Evolutionary conservation across 2,797 vertebrate genomes (phyloP).

Genomic region (Siniperca scherzeri): DNA sequence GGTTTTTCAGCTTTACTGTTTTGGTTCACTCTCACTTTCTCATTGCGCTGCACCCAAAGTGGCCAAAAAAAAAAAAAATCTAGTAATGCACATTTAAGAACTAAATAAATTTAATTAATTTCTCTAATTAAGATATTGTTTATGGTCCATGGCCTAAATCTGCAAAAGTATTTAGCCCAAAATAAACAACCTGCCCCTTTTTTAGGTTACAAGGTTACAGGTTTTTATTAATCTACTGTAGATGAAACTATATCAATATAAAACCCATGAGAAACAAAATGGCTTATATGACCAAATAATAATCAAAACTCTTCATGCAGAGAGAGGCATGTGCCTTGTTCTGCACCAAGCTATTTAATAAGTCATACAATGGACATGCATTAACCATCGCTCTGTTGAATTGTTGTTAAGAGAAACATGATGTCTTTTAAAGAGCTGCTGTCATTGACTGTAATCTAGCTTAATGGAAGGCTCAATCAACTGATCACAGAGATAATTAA

Average conservation of each 20-base stretch:
- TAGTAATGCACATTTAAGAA: too few species aligned
- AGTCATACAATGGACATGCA: not conserved
- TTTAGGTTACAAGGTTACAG: not conserved
- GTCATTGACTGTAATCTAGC: not conserved
- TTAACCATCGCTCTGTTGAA: not conserved
- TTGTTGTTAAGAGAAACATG: not conserved
- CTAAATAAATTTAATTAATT: too few species aligned
- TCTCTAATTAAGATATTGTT: not conserved
- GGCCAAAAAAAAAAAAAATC: not conserved
- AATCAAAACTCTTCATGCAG: not conserved
- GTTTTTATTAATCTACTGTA: not conserved
- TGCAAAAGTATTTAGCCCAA: too few species aligned
- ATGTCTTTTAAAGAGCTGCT: conserved; percentile 5
- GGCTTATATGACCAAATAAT: not conserved
- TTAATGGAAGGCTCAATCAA: not conserved
- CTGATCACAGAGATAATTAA: not conserved
- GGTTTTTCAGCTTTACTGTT: not conserved
- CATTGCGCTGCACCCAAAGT: not conserved
- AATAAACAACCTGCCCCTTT: not conserved
- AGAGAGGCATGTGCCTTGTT: not conserved
- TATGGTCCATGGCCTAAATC: not conserved
- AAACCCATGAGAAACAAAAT: not conserved
- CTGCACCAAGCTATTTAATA: not conserved
- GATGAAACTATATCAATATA: not conserved
- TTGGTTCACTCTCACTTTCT: not conserved